Conservation (phyloP, 2,888 invertebrate genomes). For the Leptinotarsa rubiginosa region DNA sequence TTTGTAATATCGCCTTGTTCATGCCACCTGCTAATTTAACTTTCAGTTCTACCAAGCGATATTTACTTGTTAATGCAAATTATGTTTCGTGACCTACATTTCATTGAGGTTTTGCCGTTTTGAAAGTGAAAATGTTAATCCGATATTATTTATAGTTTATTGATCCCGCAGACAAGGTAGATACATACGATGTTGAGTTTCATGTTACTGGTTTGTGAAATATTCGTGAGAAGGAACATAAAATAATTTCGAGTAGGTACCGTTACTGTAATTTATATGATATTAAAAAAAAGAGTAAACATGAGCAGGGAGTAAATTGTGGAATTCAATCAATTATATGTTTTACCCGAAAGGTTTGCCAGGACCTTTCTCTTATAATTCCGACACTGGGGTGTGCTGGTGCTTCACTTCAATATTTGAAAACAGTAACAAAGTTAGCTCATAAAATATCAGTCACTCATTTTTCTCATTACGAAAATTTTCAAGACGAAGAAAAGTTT, state of each 20-base stretch:
- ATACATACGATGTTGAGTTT: not conserved
- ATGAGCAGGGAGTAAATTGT: no score
- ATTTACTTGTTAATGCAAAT: slow-evolving; percentile 54
- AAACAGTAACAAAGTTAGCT: no score
- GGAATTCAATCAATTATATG: no score
- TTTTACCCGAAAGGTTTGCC: no score
- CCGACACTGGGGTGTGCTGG: no score
- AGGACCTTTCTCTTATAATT: no score
- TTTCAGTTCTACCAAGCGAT: slow-evolving; percentile 48
- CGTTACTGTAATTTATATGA: no score
- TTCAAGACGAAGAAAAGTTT: no score
- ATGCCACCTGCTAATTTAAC: slow-evolving; percentile 47
- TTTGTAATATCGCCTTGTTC: slow-evolving; percentile 42
- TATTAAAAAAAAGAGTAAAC: no score
- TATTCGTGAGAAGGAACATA: not conserved
- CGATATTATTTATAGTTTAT: slow-evolving; percentile 27
- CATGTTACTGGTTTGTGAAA: not conserved
- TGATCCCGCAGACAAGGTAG: slow-evolving; percentile 20
- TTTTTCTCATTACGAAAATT: no score
- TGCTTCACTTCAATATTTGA: no score
- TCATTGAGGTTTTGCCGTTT: slow-evolving; percentile 37
- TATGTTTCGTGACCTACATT: slow-evolving; percentile 51
- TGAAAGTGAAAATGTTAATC: slow-evolving; percentile 39
- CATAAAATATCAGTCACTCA: no score
- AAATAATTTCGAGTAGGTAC: not conserved